Evolutionary conservation across 35 echinoderm and acorn worm genomes (phyloP).

Genomic region (Patiria miniata): DNA sequence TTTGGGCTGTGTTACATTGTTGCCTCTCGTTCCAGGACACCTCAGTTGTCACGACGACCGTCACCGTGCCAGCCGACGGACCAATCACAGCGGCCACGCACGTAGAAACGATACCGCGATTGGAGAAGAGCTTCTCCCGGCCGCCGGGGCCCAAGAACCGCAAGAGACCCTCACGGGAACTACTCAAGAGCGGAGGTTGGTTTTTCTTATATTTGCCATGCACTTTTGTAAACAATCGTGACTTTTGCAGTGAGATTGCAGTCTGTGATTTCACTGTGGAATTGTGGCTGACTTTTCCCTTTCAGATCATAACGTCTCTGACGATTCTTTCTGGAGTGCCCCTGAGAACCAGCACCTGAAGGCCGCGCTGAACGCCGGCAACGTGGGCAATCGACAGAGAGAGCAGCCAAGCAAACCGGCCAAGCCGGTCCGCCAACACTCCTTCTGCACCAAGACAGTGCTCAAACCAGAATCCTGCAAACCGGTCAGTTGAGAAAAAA

Average conservation of each 20-base stretch:
- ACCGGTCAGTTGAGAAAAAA: constrained; percentile 58
- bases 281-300: too few relatives aligned
- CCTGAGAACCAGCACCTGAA: constrained; percentile 58
- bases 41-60: constrained; percentile 88
- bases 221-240: too few relatives aligned
- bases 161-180: constrained; percentile 37
- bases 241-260: too few relatives aligned
- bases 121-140: constrained; percentile 46
- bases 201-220: too few relatives aligned
- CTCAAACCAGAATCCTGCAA: constrained; percentile 96
- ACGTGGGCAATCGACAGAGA: not conserved
- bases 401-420: constrained; percentile 36
- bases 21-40: constrained; percentile 67
- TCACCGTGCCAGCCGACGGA: constrained; percentile 62
- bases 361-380: not conserved
- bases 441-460: constrained; percentile 89
- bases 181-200: constrained; percentile 9
- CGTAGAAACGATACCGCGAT: constrained; percentile 55
- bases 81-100: constrained; percentile 64
- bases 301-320: constrained; percentile 12
- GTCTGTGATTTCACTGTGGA: too few relatives aligned
- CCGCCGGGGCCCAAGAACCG: constrained; percentile 28
- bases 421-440: constrained; percentile 33
- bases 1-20: too few relatives aligned
- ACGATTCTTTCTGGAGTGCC: constrained; percentile 76